Percentiles rank a stretch among this genome's conserved stretches.
Evolutionary conservation across 92 coral and sea anemone genomes (phyloP).

Genomic region (Epizoanthus scotinus): DNA sequence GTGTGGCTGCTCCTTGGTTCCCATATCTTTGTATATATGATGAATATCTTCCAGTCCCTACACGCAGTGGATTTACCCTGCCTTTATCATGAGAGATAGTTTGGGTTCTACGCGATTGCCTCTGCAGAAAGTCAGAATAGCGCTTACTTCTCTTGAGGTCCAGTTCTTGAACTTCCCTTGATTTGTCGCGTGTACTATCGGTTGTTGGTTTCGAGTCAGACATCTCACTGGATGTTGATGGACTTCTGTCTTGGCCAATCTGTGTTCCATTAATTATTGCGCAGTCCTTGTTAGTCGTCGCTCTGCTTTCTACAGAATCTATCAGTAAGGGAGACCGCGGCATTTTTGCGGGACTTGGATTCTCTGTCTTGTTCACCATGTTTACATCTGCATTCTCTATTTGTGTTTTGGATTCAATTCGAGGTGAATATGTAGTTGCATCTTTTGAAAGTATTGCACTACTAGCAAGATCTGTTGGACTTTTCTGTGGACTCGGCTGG

Average conservation of each 20-base stretch:
- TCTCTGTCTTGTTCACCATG: background rate
- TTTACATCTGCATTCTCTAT: background rate
- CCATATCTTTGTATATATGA: background rate
- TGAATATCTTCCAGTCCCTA: background rate
- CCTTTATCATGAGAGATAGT: background rate
- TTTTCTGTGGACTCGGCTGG: background rate
- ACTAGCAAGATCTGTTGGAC: background rate
- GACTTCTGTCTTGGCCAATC: background rate
- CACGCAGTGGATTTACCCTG: background rate
- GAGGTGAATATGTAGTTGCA: background rate
- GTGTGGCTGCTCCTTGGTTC: background rate
- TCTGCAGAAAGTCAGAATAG: conserved; percentile 20
- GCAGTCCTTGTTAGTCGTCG: background rate
- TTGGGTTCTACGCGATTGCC: background rate
- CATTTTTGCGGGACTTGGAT: background rate
- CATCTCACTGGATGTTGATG: conserved; percentile 1
- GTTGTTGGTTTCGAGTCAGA: background rate
- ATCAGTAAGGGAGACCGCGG: background rate
- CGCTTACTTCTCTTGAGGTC: conserved; percentile 10
- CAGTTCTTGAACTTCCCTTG: background rate
- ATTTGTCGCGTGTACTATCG: conserved; percentile 2
- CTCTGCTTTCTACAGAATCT: background rate
- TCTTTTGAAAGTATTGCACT: background rate
- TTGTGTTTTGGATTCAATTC: background rate
- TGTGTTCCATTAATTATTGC: conserved; percentile 16